A percentile compares a stretch with the other conserved stretches of the same genome.
These are phyloP conservation scores for Oophaga pumilio DNA, from an alignment of 2,113 vertebrate genomes.

Conservation along the genomic window DNA sequence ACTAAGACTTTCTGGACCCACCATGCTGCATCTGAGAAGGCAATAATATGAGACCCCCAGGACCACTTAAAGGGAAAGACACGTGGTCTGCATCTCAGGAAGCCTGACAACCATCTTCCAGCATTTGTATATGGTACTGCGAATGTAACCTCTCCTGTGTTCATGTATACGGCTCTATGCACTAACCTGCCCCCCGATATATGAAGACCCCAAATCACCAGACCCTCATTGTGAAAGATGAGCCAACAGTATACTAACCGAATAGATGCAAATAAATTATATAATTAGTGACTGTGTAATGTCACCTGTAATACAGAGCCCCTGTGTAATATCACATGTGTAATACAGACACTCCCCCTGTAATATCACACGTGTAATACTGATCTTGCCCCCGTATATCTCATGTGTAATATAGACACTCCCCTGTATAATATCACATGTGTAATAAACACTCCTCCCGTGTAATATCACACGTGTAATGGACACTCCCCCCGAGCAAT, in stretches of 20 bases:
- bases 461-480: no score
- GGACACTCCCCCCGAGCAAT: no score
- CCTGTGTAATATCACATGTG: no score
- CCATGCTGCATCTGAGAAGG: background rate
- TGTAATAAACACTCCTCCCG: no score
- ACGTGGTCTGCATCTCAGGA: slow-evolving; percentile 23
- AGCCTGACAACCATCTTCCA: slow-evolving; percentile 4
- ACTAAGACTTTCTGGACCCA: background rate
- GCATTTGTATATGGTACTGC: background rate
- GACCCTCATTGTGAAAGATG: background rate
- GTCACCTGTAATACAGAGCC: background rate
- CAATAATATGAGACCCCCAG: background rate
- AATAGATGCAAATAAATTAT: background rate
- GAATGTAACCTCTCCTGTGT: background rate
- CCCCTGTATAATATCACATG: no score
- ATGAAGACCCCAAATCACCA: no score
- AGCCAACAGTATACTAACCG: background rate
- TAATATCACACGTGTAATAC: no score
- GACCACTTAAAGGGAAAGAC: background rate
- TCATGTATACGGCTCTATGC: background rate
- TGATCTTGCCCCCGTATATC: no score
- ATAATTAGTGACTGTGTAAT: background rate
- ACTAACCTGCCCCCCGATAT: background rate
- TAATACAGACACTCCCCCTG: no score
- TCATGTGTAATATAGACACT: no score